Base-by-base conservation (phyloP, 2,113 vertebrate genomes). In the Urocynchramus pylzowi region DNA sequence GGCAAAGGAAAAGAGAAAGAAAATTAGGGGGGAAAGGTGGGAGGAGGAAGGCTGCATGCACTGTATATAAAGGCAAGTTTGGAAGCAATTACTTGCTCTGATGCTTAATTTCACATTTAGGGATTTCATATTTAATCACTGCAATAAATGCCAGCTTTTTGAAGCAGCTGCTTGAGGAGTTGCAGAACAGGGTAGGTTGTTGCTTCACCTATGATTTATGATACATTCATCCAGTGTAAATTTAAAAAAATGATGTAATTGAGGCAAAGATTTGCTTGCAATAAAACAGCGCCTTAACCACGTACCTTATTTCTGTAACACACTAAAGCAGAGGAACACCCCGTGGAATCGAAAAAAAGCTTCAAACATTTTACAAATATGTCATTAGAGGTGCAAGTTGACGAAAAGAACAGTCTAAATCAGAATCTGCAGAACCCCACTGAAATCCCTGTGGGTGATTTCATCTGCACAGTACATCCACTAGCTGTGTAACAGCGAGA, bases 401-500 rank as follows among this genome's bases (percentile, higher is more conserved):
- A 84, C 3, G 3, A 79, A 50, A 71, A 60, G 71, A 73, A 47
- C 60, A 57, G 37, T 20, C 52, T 91, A 39, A 70, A 89, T 45
- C 26, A 0, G 1, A 80, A 73, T 50, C 77, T 49, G 73, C 49
- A 78, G 81, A 87, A 52, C 60, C 73, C 83, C 37, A 35, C 63
- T 74, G 91, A 64, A 92, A 90, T 87, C 79, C 50, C 84, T 44
- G 64, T 35, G 91, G 85, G 90, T 30, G 70, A 79, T 79, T 82
- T 68, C 65, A 69, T 90, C 88, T 95, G 80, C 61, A 61, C 1
- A 87, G 85, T 3, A 56, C 63, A 84, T 63, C 57, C 60, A 15
- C 83, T 68, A 13, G 5, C 76, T 37, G 84, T 28, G 81, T 60
- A 65, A 85, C 87, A 60, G 57, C 0, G 0, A 83, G 87, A 87